phyloP scores from a whole-genome alignment of 30 jellyfish, hydroid and myxozoan species.

The Cassiopea andromeda region DNA sequence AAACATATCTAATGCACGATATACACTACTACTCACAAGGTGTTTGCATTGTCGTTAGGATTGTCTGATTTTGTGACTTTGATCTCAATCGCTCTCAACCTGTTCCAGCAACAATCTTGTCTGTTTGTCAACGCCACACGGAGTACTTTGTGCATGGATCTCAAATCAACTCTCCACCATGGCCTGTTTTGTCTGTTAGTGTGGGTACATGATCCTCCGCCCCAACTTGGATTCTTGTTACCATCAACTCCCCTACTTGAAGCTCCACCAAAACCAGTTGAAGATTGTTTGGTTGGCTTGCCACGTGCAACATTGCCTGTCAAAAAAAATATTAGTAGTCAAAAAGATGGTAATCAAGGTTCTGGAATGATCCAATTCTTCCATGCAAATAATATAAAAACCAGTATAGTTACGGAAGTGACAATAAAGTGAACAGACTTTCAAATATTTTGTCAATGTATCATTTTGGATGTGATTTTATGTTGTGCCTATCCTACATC shows the following conservation, averaged over 20 bases:
- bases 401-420: too few species aligned
- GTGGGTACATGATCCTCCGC: slow-evolving; percentile 62
- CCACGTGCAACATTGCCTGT: slow-evolving; percentile 65
- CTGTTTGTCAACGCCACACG: slow-evolving; percentile 54
- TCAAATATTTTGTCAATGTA: too few species aligned
- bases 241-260: slow-evolving; percentile 67
- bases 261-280: slow-evolving; percentile 53
- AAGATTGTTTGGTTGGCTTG: slow-evolving; percentile 50
- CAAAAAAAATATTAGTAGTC: too few species aligned
- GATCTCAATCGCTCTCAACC: slow-evolving; percentile 49
- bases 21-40: slow-evolving; percentile 13
- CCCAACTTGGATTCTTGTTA: slow-evolving; percentile 37
- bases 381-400: too few species aligned
- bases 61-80: slow-evolving; percentile 49
- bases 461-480: too few species aligned
- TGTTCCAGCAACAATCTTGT: slow-evolving; percentile 57
- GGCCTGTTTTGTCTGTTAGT: slow-evolving; percentile 39
- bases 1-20: background rate
- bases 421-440: too few species aligned
- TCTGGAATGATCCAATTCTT: too few species aligned
- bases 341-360: too few species aligned
- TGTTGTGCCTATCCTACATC: too few species aligned
- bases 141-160: slow-evolving; percentile 17
- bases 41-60: slow-evolving; percentile 5
- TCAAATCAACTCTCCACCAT: slow-evolving; percentile 75